Evolutionary conservation across 2,888 invertebrate genomes (phyloP).

Genomic region (Hanleya hanleyi): DNA sequence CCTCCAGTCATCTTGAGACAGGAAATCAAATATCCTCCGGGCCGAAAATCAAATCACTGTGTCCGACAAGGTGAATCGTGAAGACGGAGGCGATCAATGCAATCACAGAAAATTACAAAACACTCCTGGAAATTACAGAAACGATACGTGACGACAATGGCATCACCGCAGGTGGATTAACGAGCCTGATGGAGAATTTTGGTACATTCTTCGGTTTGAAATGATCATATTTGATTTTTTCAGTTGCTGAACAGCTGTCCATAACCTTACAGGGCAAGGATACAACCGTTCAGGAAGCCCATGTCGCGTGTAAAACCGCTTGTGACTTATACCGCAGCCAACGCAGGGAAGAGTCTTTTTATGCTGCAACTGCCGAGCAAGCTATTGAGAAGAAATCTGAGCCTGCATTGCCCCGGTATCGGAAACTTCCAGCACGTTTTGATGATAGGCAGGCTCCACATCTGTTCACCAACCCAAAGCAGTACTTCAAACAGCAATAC

Average conservation of each 20-base stretch:
- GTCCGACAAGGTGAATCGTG: slow-evolving; percentile 36
- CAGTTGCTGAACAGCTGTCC: slow-evolving; percentile 30
- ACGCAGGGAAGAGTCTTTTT: slow-evolving; percentile 20
- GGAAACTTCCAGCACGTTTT: slow-evolving; percentile 8
- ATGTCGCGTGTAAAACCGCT: background rate
- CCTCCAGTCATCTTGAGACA: background rate
- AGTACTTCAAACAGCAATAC: slow-evolving; percentile 20
- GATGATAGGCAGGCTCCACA: slow-evolving; percentile 18
- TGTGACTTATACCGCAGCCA: slow-evolving; percentile 12
- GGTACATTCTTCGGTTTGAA: slow-evolving; percentile 28
- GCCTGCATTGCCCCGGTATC: slow-evolving; percentile 17
- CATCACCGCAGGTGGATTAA: slow-evolving; percentile 26
- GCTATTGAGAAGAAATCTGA: background rate
- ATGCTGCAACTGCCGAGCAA: slow-evolving; percentile 9
- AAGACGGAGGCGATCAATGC: slow-evolving; percentile 19
- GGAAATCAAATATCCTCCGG: slow-evolving; percentile 1
- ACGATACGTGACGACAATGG: slow-evolving; percentile 21
- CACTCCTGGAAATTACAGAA: slow-evolving; percentile 20
- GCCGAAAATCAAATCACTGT: no score
- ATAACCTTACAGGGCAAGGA: slow-evolving; percentile 26
- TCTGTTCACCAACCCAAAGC: slow-evolving; percentile 9
- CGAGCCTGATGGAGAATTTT: slow-evolving; percentile 27
- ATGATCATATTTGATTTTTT: slow-evolving; percentile 27
- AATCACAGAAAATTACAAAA: slow-evolving; percentile 29
- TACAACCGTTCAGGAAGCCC: slow-evolving; percentile 18